A percentile compares a stretch with the other conserved stretches of the same genome.
Conservation (phyloP, 64 coral and sea anemone genomes). For the Acropora yongei region DNA sequence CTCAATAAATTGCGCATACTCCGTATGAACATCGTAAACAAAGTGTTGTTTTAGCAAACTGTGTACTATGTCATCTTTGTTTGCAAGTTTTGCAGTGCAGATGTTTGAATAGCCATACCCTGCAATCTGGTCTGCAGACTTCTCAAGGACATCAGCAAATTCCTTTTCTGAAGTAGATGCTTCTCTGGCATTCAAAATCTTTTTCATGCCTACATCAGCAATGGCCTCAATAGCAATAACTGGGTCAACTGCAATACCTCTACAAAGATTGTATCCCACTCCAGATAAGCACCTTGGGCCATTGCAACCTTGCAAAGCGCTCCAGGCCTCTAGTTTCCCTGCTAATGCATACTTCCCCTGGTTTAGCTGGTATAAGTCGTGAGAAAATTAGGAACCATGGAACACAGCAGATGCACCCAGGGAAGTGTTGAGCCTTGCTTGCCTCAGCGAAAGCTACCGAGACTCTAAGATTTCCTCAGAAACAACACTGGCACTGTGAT, state of each 20-base stretch:
- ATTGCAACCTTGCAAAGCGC: no score
- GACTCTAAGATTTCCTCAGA: no score
- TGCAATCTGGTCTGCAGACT: constrained; percentile 62
- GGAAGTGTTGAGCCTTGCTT: constrained; percentile 47
- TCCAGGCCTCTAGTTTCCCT: no score
- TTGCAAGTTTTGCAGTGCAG: constrained; percentile 27
- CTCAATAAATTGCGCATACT: constrained; percentile 57
- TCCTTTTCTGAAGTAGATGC: constrained; percentile 24
- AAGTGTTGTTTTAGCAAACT: constrained; percentile 74
- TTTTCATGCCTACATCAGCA: constrained; percentile 54
- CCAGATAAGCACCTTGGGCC: no score
- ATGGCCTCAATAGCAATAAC: constrained; percentile 45
- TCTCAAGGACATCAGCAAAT: constrained; percentile 45
- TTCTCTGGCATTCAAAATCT: constrained; percentile 21
- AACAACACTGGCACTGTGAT: neutral
- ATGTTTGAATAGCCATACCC: constrained; percentile 71
- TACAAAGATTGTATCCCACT: constrained; percentile 50
- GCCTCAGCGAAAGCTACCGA: no score
- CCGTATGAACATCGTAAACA: constrained; percentile 63
- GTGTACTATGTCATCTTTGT: neutral
- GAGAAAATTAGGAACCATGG: no score
- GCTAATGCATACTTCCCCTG: no score
- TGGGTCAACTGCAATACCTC: constrained; percentile 19
- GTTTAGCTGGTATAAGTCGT: no score
- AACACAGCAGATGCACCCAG: neutral